Conservation (phyloP, 23 tunicate species). For the Oikopleura vanhoeffeni region DNA sequence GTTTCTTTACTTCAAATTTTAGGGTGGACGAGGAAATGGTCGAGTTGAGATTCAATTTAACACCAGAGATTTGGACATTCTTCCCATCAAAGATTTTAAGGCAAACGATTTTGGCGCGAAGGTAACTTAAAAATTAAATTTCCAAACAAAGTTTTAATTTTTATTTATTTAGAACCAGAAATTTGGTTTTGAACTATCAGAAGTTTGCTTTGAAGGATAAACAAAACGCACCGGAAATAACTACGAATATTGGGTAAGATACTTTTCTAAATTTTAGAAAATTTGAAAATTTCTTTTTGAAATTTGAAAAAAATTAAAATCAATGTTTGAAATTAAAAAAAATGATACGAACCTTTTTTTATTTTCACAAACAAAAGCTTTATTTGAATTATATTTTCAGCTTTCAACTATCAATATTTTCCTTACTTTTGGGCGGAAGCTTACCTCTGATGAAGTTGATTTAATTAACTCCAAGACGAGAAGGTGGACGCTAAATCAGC, state of each 20-base stretch:
- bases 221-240: not conserved
- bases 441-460: not conserved
- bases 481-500: no score
- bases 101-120: conserved; percentile 45
- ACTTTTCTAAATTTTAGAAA: no score
- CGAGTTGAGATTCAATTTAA: conserved; percentile 30
- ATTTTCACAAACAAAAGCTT: no score
- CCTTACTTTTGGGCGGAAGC: not conserved
- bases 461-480: no score
- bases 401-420: no score
- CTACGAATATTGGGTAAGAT: conserved; percentile 5
- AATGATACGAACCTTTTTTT: no score
- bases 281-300: no score
- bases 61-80: conserved; percentile 36
- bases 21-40: conserved; percentile 47
- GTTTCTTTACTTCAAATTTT: not conserved
- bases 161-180: conserved; percentile 22
- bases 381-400: no score
- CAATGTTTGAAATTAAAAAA: no score
- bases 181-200: conserved; percentile 41
- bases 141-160: not conserved
- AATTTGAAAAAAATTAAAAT: no score
- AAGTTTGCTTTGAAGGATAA: conserved; percentile 85
- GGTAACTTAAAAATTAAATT: not conserved
- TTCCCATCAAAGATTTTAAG: conserved; percentile 66